A percentile compares a stretch with the other conserved stretches of the same genome.
These are phyloP conservation scores for Bufo gargarizans DNA, from an alignment of 2,113 vertebrate genomes.

Conservation along the genomic window DNA sequence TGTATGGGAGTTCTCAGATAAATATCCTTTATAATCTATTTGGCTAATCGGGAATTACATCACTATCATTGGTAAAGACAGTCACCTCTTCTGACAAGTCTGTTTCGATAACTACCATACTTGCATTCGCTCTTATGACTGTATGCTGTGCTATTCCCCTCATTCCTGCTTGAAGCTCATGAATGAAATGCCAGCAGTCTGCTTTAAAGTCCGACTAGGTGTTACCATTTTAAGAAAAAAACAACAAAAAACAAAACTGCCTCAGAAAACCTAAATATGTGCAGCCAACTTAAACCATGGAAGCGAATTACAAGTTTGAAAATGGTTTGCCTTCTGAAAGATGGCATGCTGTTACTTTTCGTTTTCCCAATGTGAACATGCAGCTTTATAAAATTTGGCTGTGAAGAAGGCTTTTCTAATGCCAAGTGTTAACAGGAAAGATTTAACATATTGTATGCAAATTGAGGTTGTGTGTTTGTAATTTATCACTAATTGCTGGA, in stretches of 20 bases:
- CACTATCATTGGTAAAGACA: neutral
- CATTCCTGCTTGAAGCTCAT: no score
- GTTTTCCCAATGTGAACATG: constrained; percentile 15
- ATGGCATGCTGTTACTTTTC: neutral
- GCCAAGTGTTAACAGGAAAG: constrained; percentile 53
- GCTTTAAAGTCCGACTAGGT: no score
- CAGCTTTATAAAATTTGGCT: constrained; percentile 51
- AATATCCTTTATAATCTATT: neutral
- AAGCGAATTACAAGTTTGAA: neutral
- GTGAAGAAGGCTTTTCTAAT: constrained; percentile 10
- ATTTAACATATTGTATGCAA: constrained; percentile 54
- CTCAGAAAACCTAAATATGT: neutral
- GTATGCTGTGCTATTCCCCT: no score
- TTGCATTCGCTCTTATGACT: no score
- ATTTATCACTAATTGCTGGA: constrained; percentile 50
- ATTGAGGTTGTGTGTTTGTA: constrained; percentile 48
- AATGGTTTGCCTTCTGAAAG: constrained; percentile 4
- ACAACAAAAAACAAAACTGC: no score
- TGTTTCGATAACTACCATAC: no score
- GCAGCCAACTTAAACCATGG: neutral
- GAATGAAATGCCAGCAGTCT: no score
- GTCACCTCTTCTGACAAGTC: no score
- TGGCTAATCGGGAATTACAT: neutral
- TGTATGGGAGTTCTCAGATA: neutral
- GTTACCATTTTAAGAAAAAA: no score